phyloP scores from a whole-genome alignment of 2,888 invertebrate species.

The Proisotoma minuta region DNA sequence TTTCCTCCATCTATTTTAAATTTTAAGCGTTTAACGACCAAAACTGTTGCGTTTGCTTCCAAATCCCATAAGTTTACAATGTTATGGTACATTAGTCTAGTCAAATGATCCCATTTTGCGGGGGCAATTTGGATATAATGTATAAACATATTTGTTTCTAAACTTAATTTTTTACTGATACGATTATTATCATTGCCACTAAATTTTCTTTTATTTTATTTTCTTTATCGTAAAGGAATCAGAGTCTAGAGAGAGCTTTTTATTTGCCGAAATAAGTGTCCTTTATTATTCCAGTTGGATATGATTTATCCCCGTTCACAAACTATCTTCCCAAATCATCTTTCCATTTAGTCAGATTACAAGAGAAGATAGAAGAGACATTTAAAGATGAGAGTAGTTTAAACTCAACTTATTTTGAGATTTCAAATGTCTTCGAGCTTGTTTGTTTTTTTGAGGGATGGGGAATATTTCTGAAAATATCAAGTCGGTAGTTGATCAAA shows the following conservation, averaged over 20 bases:
- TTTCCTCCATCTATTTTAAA: slow-evolving; percentile 1
- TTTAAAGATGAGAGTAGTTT: no score
- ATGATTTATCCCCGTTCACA: slow-evolving; percentile 16
- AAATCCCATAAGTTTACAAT: neutral
- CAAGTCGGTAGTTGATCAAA: no score
- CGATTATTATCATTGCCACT: slow-evolving; percentile 2
- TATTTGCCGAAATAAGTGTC: no score
- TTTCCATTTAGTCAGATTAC: slow-evolving; percentile 37
- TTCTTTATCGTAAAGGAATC: no score
- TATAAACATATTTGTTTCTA: neutral
- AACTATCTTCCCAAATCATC: slow-evolving; percentile 33
- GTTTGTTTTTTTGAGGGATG: no score
- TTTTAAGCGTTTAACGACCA: slow-evolving; percentile 2
- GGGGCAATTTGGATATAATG: slow-evolving; percentile 18
- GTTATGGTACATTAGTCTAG: slow-evolving; percentile 15
- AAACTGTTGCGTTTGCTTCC: neutral
- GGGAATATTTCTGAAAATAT: no score
- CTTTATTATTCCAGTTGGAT: no score
- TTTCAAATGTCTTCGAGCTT: no score
- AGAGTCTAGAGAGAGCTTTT: no score
- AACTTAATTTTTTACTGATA: neutral
- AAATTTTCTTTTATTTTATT: slow-evolving; percentile 12
- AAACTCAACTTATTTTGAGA: no score
- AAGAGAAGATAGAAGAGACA: no score
- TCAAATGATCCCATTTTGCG: slow-evolving; percentile 15